Evolutionary conservation across 2,888 invertebrate genomes (phyloP).

Genomic region (Rhagophthalmus giganteus): DNA sequence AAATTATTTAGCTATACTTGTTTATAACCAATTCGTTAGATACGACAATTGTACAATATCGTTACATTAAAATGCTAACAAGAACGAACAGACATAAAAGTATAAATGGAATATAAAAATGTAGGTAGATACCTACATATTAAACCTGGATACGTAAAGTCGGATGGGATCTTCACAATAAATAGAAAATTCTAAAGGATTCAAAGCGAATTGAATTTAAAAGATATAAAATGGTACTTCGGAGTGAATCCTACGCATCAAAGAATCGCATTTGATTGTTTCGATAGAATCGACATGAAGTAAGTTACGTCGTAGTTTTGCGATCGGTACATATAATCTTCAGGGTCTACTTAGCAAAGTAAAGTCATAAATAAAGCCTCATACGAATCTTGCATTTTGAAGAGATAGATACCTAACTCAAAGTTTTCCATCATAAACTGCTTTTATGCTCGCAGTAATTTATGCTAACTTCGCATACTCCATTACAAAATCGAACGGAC

Average conservation of each 20-base stretch:
- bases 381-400: conserved; percentile 16
- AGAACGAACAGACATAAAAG: neutral
- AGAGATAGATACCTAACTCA: conserved; percentile 11
- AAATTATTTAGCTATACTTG: too few relatives aligned
- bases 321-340: conserved; percentile 15
- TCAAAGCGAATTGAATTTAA: conserved; percentile 18
- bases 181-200: conserved; percentile 10
- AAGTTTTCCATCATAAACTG: conserved; percentile 21
- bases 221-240: conserved; percentile 7
- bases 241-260: conserved; percentile 9
- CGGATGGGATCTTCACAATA: conserved; percentile 7
- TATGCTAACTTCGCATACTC: conserved; percentile 17
- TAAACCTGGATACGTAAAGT: conserved; percentile 3
- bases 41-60: too few relatives aligned
- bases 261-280: conserved; percentile 9
- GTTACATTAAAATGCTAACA: too few relatives aligned
- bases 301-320: conserved; percentile 8
- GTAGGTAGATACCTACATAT: too few relatives aligned
- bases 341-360: conserved; percentile 20
- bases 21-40: too few relatives aligned
- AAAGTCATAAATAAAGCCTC: conserved; percentile 20
- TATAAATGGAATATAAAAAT: too few relatives aligned
- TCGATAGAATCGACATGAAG: conserved; percentile 7
- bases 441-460: conserved; percentile 17
- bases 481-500: conserved; percentile 8